Conservation (phyloP, 2,113 vertebrate species). For the Catharus fuscescens region DNA sequence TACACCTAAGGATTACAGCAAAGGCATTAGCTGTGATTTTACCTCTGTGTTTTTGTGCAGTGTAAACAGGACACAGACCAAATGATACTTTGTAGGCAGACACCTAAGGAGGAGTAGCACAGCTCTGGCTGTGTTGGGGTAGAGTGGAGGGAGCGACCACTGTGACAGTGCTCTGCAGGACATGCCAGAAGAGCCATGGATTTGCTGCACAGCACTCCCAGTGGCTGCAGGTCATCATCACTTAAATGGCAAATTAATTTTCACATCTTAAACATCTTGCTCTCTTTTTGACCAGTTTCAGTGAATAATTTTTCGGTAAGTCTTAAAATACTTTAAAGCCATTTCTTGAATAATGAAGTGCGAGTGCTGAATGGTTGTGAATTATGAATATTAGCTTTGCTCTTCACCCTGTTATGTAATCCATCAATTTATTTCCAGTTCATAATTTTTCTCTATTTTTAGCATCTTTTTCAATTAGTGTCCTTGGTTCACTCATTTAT, state of each 20-base stretch:
- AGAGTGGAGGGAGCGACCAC: background rate
- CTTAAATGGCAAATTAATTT: background rate
- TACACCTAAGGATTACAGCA: background rate
- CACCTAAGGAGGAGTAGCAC: background rate
- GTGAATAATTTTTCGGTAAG: background rate
- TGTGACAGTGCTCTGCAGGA: accelerated
- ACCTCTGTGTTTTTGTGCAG: background rate
- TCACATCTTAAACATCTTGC: background rate
- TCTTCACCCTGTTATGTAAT: background rate
- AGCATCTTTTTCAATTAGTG: background rate
- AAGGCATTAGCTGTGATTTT: background rate
- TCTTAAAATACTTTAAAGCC: background rate
- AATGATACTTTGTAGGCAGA: background rate
- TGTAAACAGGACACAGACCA: background rate
- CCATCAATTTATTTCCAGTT: background rate
- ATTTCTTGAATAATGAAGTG: background rate
- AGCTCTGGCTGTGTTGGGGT: background rate
- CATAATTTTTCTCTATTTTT: background rate
- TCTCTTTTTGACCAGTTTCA: background rate
- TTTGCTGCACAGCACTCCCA: background rate
- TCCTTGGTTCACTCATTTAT: background rate
- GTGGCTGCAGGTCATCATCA: background rate
- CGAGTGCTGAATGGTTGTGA: background rate
- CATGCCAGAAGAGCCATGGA: background rate
- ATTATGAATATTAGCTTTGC: background rate